Base-by-base conservation (phyloP, 2,113 vertebrate genomes). In the Scartelaos histophorus region DNA sequence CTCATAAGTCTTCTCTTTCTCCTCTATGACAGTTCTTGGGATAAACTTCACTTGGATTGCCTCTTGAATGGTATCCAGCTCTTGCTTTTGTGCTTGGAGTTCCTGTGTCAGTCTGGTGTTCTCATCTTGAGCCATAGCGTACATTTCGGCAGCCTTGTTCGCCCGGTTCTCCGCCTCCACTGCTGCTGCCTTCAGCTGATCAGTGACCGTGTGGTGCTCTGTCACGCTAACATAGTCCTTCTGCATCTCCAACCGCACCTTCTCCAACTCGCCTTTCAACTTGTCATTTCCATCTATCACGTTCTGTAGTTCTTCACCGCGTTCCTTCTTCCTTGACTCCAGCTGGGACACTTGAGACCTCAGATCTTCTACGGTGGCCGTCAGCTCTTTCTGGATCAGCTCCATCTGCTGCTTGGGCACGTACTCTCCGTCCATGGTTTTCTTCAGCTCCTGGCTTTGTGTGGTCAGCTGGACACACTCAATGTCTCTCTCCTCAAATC, bases 51-150 rank as follows among this genome's bases (percentile, higher is more conserved):
- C 92, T 75, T 92, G 90, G 75, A 99, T 96, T 49, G 96, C 97
- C 43, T 96, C 95, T 0, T 98, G 96, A 45, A 99, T 95, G 0
- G 94, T 95, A 73, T 98, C 97, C 0, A 99, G 94, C 15, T 98
- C 96, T 76, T 87, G 95, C 81, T 92, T 97, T 84, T 98, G 97
- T 51, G 94, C 95, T 77, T 95, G 90, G 0, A 98, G 93, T 69
- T 98, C 98, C 0, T 87, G 83, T 0, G 95, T 95, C 17, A 99
- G 76, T 64, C 92, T 94, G 0, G 0, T 25, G 0, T 93, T 90
- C 73, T 96, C 96, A 4, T 95, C 94, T 5, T 95, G 94, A 16
- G 92, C 91, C 4, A 62, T 81, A 47, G 24, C 64, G 5, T 90
- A 92, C 43, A 87, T 88, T 0, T 88, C 89, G 15, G 86, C 75